A percentile compares a stretch with the other conserved stretches of the same genome.
These are phyloP conservation scores for Caenorhabditis afra DNA, from an alignment of 2,888 invertebrate genomes.

Conservation along the genomic window DNA sequence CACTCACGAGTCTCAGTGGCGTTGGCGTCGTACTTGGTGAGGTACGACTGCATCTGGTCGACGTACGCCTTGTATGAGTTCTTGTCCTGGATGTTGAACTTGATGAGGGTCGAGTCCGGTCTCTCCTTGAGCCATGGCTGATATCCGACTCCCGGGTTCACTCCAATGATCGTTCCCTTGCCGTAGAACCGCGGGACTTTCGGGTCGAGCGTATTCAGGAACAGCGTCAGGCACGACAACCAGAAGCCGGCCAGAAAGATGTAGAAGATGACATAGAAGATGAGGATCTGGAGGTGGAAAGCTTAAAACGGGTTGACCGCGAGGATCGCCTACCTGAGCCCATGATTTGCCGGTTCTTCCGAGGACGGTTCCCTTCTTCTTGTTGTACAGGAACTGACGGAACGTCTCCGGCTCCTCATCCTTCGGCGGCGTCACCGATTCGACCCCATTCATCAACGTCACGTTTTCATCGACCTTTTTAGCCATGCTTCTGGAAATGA, in stretches of 20 bases:
- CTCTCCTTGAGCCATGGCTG: conserved; percentile 95
- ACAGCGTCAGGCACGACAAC: conserved; percentile 93
- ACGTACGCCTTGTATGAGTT: conserved; percentile 68
- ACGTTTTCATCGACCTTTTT: conserved; percentile 56
- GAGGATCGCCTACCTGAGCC: conserved; percentile 76
- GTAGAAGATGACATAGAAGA: conserved; percentile 97
- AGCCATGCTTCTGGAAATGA: conserved; percentile 24
- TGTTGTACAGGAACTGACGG: conserved; percentile 77
- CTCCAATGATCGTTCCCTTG: conserved; percentile 90
- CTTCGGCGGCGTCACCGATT: conserved; percentile 33
- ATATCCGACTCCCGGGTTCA: conserved; percentile 96
- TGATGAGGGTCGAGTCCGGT: conserved; percentile 95
- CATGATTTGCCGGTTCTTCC: conserved; percentile 79
- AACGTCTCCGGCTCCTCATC: conserved; percentile 70
- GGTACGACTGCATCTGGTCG: conserved; percentile 69
- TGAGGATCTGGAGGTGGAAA: conserved; percentile 87
- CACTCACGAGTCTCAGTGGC: conserved; percentile 74
- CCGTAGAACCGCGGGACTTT: conserved; percentile 92
- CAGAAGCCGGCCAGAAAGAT: conserved; percentile 93
- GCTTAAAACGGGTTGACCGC: too few relatives aligned
- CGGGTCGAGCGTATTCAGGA: conserved; percentile 91
- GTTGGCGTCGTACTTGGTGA: conserved; percentile 72
- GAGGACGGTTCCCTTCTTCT: conserved; percentile 74
- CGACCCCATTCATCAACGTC: conserved; percentile 62
- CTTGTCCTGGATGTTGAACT: conserved; percentile 86